Evolutionary conservation across 2,888 invertebrate species (phyloP).

Genomic region (Helicoverpa assulta): DNA sequence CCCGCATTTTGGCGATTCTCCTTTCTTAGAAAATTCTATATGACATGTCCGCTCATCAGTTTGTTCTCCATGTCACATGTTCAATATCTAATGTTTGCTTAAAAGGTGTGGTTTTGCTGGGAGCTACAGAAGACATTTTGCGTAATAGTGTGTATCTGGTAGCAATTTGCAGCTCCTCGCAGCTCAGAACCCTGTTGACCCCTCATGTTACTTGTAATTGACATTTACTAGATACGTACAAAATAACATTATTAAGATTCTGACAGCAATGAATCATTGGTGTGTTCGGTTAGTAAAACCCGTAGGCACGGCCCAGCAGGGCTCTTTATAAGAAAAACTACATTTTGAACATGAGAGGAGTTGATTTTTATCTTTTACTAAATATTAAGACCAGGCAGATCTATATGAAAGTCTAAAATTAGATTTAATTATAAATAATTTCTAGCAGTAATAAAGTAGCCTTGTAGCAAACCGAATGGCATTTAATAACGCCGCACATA

Average conservation of each 20-base stretch:
- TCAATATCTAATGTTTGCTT: slow-evolving; percentile 35
- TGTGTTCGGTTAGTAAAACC: not conserved
- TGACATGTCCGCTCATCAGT: too few relatives aligned
- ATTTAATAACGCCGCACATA: not conserved
- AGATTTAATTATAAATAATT: not conserved
- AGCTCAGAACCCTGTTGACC: slow-evolving; percentile 19
- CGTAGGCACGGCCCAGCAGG: too few relatives aligned
- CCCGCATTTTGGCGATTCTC: too few relatives aligned
- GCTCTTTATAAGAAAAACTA: too few relatives aligned
- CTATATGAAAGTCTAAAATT: not conserved
- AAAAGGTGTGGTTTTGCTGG: slow-evolving; percentile 35
- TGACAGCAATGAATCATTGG: not conserved
- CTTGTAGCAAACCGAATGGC: not conserved
- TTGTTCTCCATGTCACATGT: too few relatives aligned
- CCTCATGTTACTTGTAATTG: slow-evolving; percentile 11
- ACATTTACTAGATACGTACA: slow-evolving; percentile 9
- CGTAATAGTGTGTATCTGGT: slow-evolving; percentile 2
- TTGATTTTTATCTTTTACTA: too few relatives aligned
- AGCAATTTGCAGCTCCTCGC: slow-evolving; percentile 7
- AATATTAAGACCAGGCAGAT: too few relatives aligned
- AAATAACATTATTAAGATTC: not conserved
- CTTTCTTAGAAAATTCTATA: too few relatives aligned
- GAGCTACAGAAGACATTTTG: slow-evolving; percentile 32
- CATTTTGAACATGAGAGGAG: too few relatives aligned
- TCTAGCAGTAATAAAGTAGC: not conserved